A percentile compares a stretch with the other conserved stretches of the same genome.
Evolutionary conservation across 2,888 invertebrate genomes (phyloP).

Genomic region (Hirudinaria manillensis): DNA sequence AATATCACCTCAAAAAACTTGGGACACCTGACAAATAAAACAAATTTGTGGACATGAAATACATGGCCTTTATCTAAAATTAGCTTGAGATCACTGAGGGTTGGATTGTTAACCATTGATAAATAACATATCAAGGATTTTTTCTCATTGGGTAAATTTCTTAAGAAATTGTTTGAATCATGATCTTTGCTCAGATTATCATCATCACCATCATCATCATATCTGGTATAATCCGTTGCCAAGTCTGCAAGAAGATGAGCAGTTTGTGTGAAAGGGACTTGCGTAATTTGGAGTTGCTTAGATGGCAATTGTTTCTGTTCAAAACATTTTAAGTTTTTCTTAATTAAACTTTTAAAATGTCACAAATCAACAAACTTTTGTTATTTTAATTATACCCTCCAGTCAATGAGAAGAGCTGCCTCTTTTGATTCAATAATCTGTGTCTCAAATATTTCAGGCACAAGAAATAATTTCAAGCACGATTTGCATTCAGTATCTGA

Average conservation of each 20-base stretch:
- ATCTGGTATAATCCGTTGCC: not conserved
- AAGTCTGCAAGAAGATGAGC: conserved; percentile 10
- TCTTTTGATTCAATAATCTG: conserved; percentile 2
- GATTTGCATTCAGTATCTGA: not conserved
- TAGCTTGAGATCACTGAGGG: conserved; percentile 16
- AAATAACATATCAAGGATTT: conserved; percentile 9
- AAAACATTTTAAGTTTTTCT: not conserved
- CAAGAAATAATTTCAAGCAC: not conserved
- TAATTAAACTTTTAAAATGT: not conserved
- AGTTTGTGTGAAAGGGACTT: conserved; percentile 14
- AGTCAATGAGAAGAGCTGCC: not conserved
- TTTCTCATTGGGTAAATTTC: not conserved
- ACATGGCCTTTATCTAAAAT: not conserved
- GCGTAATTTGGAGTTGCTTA: not conserved
- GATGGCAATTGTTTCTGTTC: not conserved
- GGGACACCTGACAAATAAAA: conserved; percentile 19
- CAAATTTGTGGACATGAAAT: conserved; percentile 23
- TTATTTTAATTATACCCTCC: not conserved
- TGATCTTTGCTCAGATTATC: not conserved
- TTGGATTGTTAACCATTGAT: conserved; percentile 9
- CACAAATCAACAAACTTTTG: not conserved
- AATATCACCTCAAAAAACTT: conserved; percentile 14
- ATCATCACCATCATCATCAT: not conserved
- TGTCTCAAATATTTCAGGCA: conserved; percentile 7
- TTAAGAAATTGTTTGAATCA: not conserved